Base-by-base conservation (phyloP, 2,888 invertebrate species). In the Cecidostiba fungosa region DNA sequence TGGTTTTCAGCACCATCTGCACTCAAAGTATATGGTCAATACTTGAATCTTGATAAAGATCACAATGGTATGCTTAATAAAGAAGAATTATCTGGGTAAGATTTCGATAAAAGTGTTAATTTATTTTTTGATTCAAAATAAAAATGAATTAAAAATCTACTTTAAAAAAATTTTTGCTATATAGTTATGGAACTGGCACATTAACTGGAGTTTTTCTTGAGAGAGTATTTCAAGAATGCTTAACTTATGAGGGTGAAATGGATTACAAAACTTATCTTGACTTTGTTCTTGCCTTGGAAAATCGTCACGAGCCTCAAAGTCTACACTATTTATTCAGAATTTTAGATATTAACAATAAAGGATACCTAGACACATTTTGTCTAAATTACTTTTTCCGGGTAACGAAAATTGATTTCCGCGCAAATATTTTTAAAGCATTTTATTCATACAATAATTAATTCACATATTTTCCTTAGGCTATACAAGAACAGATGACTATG, bases 201-300 rank as follows among this genome's bases (percentile, higher is more conserved):
- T 93, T 99, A 14, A 99, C 99, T 0, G 95, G 96, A 70, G 97
- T 97, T 0, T 99, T 99, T 93, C 95, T 99, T 3, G 97, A 98
- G 90, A 95, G 98, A 59, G 97, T 99, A 0, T 99, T 98, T 94
- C 98, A 99, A 92, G 98, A 98, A 91, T 98, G 98, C 91, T 95
- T 98, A 4, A 99, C 99, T 0, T 99, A 98, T 92, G 97, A 98
- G 89, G 97, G 97, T 0, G 98, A 98, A 94, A 98, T 98, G 97
- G 99, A 99, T 94, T 99, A 99, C 94, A 99, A 99, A 94, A 98
- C 98, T 0, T 99, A 98, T 93, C 94, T 99, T 36, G 98, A 99
- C 92, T 96, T 99, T 92, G 98, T 98, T 0, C 94, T 99, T 50
- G 99, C 99, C 0, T 94, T 99, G 88, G 98, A 99, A 94, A 98